phyloP scores from a whole-genome alignment of 2,113 vertebrate genomes.

The Cariama cristata region DNA sequence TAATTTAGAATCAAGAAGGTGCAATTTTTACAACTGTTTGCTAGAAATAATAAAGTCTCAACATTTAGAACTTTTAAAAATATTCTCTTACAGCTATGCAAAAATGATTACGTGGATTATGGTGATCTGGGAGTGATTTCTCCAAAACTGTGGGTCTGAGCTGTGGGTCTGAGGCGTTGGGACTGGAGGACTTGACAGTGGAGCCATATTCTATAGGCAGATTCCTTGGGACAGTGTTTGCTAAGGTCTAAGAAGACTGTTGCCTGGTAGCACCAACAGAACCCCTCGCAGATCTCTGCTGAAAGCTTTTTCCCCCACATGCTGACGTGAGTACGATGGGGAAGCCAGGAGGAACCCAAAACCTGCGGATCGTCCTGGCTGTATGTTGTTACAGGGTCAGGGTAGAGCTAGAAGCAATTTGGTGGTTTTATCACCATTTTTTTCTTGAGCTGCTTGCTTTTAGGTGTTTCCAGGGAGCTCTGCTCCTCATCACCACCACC shows the following conservation, averaged over 20 bases:
- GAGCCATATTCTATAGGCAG: background rate
- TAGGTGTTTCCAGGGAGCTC: background rate
- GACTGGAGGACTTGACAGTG: background rate
- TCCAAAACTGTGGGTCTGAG: background rate
- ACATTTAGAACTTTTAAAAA: background rate
- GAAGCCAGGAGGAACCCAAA: background rate
- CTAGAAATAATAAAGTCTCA: background rate
- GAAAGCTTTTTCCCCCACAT: background rate
- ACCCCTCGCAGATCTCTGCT: background rate
- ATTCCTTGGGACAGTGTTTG: background rate
- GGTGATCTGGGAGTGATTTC: background rate
- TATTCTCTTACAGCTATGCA: background rate
- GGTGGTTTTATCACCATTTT: background rate
- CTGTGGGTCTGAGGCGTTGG: background rate
- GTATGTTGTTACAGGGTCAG: background rate
- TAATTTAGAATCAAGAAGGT: background rate
- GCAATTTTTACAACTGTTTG: constrained; percentile 5
- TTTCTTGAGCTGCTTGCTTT: background rate
- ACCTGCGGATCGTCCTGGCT: background rate
- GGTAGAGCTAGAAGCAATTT: background rate
- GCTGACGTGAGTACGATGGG: background rate
- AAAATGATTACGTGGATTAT: background rate
- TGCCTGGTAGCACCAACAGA: background rate
- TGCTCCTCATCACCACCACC: background rate
- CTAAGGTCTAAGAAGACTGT: background rate